Evolutionary conservation across 2,888 invertebrate genomes (phyloP).

Genomic region (Pseudococcus jackbeardsleyi): DNA sequence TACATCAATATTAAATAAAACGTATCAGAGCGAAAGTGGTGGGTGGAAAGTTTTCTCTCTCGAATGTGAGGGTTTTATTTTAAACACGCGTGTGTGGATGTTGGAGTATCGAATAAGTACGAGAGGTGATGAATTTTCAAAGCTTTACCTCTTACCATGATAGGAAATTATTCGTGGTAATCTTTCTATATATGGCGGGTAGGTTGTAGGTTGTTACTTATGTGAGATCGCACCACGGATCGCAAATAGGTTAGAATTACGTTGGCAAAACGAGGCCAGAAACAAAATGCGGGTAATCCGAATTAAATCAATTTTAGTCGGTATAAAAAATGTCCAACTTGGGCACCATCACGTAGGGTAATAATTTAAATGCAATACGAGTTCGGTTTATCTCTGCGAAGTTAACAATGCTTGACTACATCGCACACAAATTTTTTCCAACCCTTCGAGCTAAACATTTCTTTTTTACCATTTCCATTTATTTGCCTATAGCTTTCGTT

Average conservation of each 20-base stretch:
- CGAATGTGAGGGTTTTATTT: neutral
- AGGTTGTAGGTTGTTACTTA: neutral
- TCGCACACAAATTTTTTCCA: constrained; percentile 24
- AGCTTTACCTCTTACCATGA: neutral
- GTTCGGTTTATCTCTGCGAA: constrained; percentile 30
- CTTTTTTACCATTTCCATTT: constrained; percentile 31
- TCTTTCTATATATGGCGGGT: neutral
- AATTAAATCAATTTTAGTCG: neutral
- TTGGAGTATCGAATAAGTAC: neutral
- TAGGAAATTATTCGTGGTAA: constrained; percentile 9
- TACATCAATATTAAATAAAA: constrained; percentile 46
- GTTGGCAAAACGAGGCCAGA: neutral
- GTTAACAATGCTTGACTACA: constrained; percentile 40
- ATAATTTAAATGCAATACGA: constrained; percentile 27
- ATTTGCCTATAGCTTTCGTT: constrained; percentile 32
- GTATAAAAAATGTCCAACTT: constrained; percentile 12
- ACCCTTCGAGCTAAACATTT: constrained; percentile 18
- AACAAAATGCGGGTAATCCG: neutral
- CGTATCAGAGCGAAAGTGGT: neutral
- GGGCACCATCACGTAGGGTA: constrained; percentile 22
- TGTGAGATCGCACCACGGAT: neutral
- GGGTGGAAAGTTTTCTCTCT: neutral
- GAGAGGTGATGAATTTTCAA: neutral
- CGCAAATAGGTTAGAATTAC: neutral
- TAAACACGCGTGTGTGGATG: neutral